Base-by-base conservation (phyloP, 2,888 invertebrate genomes). In the Tenthredo scrophulariae region DNA sequence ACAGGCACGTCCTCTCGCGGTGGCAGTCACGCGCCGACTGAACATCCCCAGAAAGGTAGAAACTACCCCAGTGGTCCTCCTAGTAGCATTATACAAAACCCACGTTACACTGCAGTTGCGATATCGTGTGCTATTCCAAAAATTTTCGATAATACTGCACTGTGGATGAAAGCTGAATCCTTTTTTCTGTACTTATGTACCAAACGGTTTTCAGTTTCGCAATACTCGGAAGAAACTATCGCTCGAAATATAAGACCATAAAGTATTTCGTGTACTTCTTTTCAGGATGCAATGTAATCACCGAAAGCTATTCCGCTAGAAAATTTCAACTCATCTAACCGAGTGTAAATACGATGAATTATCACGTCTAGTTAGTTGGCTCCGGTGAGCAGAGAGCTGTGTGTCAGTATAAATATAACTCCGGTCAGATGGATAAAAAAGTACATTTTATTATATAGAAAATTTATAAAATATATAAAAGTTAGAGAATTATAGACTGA, bases 21-120 rank as follows among this genome's bases (percentile, higher is more conserved):
- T 91, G 92, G 87, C 88, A 91, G 91, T 91, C 90, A 91, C 91
- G 91, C 91, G 91, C 89, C 87, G 88, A 92, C 91, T 92, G 91
- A 90, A 89, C 89, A 90, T 90, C 91, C 91, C 91, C 58, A 80
- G 62, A 80, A 62, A 80, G 62, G 33, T 40, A 80, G 80, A 80
- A 89, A 89, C 88, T 89, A 90, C 87, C 91, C 88, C 88, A 87
- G 86, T 88, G 87, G 29, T 54, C 22, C 29, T 75, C 46, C 75
- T 2, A 50, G 26, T 22, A 22, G 43, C 13, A 43, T 74, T 74
- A 7, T 4, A 37, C 72, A 43, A 40, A 43, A 22, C 22, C 40
- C n/a, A 74, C 43, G 43, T 74, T 74, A 22, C 5, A 43, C n/a
- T n/a, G n/a, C 43, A 43, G 10, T 43, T 43, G 40, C 43, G 43